Evolutionary conservation across 2,797 vertebrate genomes (phyloP), one percentile per base, ranked within the genome.

Genomic region (Cottoperca gobio): DNA sequence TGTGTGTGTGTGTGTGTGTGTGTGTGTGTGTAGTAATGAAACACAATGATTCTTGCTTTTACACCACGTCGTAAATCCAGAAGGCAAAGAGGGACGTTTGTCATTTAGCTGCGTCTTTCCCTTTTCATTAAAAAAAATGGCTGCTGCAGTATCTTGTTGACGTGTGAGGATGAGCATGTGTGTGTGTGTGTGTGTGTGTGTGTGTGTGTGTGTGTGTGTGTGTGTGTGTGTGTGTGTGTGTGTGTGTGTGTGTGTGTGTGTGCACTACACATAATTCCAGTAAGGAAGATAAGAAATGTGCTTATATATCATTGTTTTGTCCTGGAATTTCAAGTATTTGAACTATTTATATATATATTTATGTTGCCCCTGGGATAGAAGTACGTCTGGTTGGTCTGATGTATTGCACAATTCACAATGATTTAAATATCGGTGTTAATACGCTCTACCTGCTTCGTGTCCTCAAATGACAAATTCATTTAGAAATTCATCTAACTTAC

Each of bases 71-170:
- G 39, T 95, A 88, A 92, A 93, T 93, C 88, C 81, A 69, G 28
- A 81, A 60, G 48, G 68, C 70, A 90, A 87, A 83, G 28, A 79
- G 70, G 37, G 57, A 68, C 77, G 57, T 87, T 88, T 85, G 83
- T 88, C 86, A 77, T 89, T 88, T 85, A 89, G 68, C 73, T 59
- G 33, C 23, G 58, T 79, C 87, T 88, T 81, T 86, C 66, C 71
- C 85, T 88, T 88, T 91, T 90, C 86, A 86, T 88, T 81, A 81
- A 73, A 88, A 88, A 43, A 90, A 89, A 77, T 73, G 78, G 66
- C 74, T 81, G 66, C 59, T 54, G 43, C 50, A 3, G 37, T 65
- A 31, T 75, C 46, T 72, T 84, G 43, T 70, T 76, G 70, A 53
- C 49, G 54, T 69, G 42, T 40, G 46, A 28, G 21, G 24, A 33